A percentile compares a stretch with the other conserved stretches of the same genome.
Conservation (phyloP, 2,888 invertebrate genomes). For the Hypomecis punctinalis region DNA sequence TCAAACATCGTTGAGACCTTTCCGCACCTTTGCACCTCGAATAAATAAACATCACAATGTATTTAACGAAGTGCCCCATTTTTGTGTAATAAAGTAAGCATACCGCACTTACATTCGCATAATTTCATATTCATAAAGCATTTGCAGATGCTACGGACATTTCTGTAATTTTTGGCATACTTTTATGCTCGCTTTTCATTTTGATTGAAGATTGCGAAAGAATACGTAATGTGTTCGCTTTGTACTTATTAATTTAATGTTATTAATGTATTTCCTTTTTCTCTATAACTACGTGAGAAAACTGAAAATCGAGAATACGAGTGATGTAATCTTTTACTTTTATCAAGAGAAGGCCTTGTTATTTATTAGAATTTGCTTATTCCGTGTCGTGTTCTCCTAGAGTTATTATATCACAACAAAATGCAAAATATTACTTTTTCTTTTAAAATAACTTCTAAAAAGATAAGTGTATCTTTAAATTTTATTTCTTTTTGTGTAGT, state of each 20-base stretch:
- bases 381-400: too few species aligned
- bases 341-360: too few species aligned
- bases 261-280: background rate
- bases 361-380: too few species aligned
- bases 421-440: too few species aligned
- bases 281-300: background rate
- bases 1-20: conserved; percentile 71
- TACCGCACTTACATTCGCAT: conserved; percentile 23
- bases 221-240: conserved; percentile 55
- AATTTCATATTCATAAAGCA: conserved; percentile 29
- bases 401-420: too few species aligned
- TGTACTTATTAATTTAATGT: conserved; percentile 1
- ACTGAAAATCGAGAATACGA: background rate
- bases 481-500: too few species aligned
- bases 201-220: conserved; percentile 32
- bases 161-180: conserved; percentile 11
- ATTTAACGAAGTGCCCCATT: conserved; percentile 53
- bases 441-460: background rate
- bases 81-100: conserved; percentile 37
- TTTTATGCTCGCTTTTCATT: conserved; percentile 13
- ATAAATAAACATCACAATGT: conserved; percentile 71
- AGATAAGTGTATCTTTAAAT: background rate
- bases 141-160: conserved; percentile 19
- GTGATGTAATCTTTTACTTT: background rate
- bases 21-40: conserved; percentile 67